Percentiles rank a stretch among this genome's conserved stretches.
Evolutionary conservation across 2,888 invertebrate species (phyloP).

Genomic region (Heliconius erato): DNA sequence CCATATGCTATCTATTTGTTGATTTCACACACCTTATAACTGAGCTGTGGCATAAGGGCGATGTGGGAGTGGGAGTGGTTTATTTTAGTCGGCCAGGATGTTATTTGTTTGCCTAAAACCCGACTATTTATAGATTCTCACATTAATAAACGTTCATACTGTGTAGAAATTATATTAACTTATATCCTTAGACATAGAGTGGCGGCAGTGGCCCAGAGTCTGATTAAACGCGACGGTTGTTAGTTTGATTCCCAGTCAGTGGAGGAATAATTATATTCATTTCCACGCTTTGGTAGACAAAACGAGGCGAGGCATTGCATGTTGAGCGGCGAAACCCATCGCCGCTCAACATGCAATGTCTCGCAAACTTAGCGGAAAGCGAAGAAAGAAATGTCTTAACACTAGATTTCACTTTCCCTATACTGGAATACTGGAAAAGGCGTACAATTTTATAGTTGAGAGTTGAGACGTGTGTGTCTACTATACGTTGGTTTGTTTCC

Average conservation of each 20-base stretch:
- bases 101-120: conserved; percentile 45
- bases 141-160: conserved; percentile 30
- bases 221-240: too few relatives aligned
- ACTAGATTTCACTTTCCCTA: too few relatives aligned
- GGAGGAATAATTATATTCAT: neutral
- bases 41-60: conserved; percentile 32
- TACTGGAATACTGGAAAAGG: too few relatives aligned
- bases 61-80: conserved; percentile 47
- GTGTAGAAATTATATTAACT: conserved; percentile 2
- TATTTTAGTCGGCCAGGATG: conserved; percentile 53
- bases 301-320: neutral
- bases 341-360: neutral
- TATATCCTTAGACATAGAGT: neutral
- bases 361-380: neutral
- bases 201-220: too few relatives aligned
- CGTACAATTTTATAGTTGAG: too few relatives aligned
- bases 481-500: too few relatives aligned
- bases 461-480: too few relatives aligned
- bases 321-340: too few relatives aligned
- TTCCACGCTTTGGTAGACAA: neutral
- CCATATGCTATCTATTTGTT: conserved; percentile 7
- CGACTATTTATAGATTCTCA: conserved; percentile 50
- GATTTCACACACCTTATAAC: neutral
- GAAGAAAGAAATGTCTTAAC: too few relatives aligned
- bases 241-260: too few relatives aligned